A percentile compares a stretch with the other conserved stretches of the same genome.
These are phyloP conservation scores for Pogoniulus pusillus DNA, from an alignment of 2,797 vertebrate species.

Conservation along the genomic window DNA sequence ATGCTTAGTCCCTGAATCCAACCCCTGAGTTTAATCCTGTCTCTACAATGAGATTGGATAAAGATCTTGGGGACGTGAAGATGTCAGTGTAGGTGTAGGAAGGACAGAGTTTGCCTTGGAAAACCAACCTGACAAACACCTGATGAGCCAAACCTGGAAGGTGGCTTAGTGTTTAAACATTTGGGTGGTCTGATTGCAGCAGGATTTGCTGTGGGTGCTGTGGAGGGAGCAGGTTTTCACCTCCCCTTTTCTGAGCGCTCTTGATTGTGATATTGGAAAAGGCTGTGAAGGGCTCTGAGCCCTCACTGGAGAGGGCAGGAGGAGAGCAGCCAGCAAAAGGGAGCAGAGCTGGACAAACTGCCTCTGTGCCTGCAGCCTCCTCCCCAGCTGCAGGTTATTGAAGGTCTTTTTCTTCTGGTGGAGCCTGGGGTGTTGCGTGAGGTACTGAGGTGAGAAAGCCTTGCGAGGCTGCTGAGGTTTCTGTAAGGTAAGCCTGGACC, in stretches of 20 bases:
- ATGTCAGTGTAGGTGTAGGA: rapidly evolving
- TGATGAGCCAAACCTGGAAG: rapidly evolving
- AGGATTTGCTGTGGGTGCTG: not conserved
- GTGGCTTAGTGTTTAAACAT: not conserved
- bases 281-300: not conserved
- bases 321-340: not conserved
- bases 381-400: not conserved
- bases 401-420: not conserved
- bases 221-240: rapidly evolving
- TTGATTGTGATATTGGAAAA: not conserved
- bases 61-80: not conserved
- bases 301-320: not conserved
- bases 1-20: rapidly evolving
- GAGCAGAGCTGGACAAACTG: not conserved
- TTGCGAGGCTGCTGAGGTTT: rapidly evolving
- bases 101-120: not conserved
- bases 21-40: not conserved
- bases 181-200: not conserved
- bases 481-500: rapidly evolving
- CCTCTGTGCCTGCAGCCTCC: not conserved
- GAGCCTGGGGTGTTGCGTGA: rapidly evolving
- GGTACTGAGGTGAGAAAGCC: not conserved
- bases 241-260: not conserved
- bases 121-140: rapidly evolving
- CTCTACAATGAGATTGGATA: not conserved